These are phyloP conservation scores for Brachyopa scutellaris DNA, from an alignment of 2,888 invertebrate species.

Conservation along the genomic window DNA sequence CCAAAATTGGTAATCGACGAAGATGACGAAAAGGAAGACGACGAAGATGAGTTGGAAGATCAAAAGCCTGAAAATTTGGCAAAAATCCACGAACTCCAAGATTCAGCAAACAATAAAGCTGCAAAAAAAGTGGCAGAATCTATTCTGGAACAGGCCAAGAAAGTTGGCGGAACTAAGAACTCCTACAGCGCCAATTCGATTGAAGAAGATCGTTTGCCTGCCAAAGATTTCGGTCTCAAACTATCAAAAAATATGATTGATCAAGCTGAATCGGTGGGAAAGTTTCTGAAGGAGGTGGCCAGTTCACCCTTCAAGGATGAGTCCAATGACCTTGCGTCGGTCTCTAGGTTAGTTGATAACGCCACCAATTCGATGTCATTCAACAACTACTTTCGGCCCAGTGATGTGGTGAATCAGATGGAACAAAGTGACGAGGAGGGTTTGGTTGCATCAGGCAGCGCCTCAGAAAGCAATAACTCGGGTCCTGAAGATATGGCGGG, in stretches of 20 bases:
- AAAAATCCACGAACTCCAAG: constrained; percentile 82
- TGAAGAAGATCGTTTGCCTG: constrained; percentile 26
- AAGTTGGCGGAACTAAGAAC: constrained; percentile 74
- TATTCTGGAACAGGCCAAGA: constrained; percentile 83
- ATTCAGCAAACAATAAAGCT: constrained; percentile 82
- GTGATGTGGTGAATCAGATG: constrained; percentile 80
- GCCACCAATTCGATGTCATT: constrained; percentile 86
- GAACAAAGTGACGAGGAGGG: constrained; percentile 87
- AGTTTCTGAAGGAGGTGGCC: constrained; percentile 80
- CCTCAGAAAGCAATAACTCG: constrained; percentile 91
- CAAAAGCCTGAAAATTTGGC: constrained; percentile 73
- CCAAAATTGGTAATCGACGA: constrained; percentile 81
- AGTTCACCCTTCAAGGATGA: constrained; percentile 83
- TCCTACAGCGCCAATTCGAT: neutral
- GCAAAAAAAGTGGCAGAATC: constrained; percentile 85
- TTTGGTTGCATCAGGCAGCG: constrained; percentile 88
- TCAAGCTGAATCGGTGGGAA: constrained; percentile 82
- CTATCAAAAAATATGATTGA: constrained; percentile 84
- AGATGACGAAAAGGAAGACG: constrained; percentile 78
- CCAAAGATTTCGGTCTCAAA: constrained; percentile 83
- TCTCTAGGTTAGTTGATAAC: constrained; percentile 89
- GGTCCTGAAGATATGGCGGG: constrained; percentile 87
- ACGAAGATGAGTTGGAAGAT: constrained; percentile 69
- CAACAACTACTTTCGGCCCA: constrained; percentile 85
- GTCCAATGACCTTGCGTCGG: constrained; percentile 88